phyloP scores from a whole-genome alignment of 2,797 vertebrate species.

The Halcyon smyrnensis region DNA sequence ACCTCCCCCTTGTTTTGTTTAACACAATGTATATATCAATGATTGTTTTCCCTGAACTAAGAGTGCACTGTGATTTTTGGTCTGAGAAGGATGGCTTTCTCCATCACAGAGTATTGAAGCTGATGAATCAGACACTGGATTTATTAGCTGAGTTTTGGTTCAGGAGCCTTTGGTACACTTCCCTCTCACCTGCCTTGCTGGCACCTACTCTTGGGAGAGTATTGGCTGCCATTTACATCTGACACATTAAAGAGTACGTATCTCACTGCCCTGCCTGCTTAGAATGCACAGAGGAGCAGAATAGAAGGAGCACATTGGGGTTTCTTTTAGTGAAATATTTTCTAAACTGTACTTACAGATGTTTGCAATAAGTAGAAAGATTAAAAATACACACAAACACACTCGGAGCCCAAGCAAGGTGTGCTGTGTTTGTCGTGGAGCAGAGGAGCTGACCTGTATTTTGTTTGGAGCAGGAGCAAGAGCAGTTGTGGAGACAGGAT shows the following conservation, averaged over 20 bases:
- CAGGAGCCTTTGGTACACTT: background rate
- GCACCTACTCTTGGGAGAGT: fast-evolving
- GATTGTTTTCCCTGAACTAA: background rate
- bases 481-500: background rate
- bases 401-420: background rate
- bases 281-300: background rate
- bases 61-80: background rate
- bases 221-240: background rate
- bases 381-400: background rate
- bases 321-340: background rate
- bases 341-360: background rate
- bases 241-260: background rate
- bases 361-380: background rate
- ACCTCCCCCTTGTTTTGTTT: background rate
- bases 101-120: background rate
- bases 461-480: background rate
- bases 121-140: background rate
- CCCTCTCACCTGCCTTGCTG: background rate
- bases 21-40: background rate
- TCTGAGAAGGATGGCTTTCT: background rate
- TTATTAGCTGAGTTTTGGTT: background rate
- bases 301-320: background rate
- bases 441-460: background rate
- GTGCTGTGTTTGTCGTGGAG: background rate
- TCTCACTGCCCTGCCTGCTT: background rate